Conservation (phyloP, 2,113 vertebrate genomes). For the Pedetes capensis region DNA sequence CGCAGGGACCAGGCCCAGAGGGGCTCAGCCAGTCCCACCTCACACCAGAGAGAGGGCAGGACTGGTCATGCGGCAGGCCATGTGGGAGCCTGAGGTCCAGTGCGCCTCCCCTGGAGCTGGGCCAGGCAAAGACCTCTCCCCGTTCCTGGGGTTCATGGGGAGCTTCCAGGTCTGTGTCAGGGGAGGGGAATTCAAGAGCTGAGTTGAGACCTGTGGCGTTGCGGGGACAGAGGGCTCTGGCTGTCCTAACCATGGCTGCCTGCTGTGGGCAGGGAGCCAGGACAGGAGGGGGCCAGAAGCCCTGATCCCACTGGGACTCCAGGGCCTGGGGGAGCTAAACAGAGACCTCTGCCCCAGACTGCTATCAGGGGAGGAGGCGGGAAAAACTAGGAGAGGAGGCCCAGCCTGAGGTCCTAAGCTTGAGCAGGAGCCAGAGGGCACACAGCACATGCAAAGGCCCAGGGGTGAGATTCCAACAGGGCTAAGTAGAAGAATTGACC, state of each 20-base stretch:
- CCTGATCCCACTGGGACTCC: not conserved
- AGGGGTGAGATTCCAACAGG: not conserved
- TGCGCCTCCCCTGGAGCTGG: not conserved
- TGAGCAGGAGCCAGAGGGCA: not conserved
- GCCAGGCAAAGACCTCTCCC: not conserved
- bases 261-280: not conserved
- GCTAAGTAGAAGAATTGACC: too few species aligned
- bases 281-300: not conserved
- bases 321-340: not conserved
- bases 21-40: not conserved
- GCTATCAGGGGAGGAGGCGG: not conserved
- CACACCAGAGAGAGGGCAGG: not conserved
- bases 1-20: not conserved
- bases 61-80: too few species aligned
- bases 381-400: not conserved
- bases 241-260: not conserved
- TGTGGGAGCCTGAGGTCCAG: too few species aligned
- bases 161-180: not conserved
- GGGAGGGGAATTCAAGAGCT: not conserved
- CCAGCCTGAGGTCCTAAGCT: not conserved
- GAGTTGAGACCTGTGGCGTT: fast-evolving
- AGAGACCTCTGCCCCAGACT: not conserved
- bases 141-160: not conserved
- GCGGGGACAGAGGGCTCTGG: not conserved
- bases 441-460: not conserved